Conservation (phyloP, 2,797 vertebrate genomes). For the Crocidura indochinensis region DNA sequence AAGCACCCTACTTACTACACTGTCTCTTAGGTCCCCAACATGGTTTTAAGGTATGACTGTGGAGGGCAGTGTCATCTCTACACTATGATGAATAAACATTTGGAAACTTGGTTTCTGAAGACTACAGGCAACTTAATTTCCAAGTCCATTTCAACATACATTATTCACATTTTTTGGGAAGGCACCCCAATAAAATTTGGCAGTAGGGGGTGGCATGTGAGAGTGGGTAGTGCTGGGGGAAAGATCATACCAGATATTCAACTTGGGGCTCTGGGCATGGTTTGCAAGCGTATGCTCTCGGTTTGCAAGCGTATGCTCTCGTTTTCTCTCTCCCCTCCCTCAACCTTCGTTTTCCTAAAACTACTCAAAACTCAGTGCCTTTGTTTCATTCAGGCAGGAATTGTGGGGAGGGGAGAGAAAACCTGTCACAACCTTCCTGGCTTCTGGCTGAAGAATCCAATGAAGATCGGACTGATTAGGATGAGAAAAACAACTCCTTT, state of each 20-base stretch:
- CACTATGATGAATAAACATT: not conserved
- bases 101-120: slow-evolving; percentile 40
- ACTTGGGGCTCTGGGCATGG: too few relatives aligned
- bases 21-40: too few relatives aligned
- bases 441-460: not conserved
- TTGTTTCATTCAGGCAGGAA: slow-evolving; percentile 12
- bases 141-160: not conserved
- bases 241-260: too few relatives aligned
- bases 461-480: not conserved
- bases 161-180: too few relatives aligned
- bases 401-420: not conserved
- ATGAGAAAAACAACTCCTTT: not conserved
- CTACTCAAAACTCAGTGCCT: not conserved
- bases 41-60: not conserved
- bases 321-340: not conserved
- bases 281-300: too few relatives aligned
- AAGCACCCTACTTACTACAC: too few relatives aligned
- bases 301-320: too few relatives aligned
- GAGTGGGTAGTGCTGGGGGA: too few relatives aligned
- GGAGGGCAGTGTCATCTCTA: not conserved
- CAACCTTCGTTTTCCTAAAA: not conserved
- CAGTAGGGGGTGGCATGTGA: too few relatives aligned
- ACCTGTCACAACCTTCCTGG: not conserved
- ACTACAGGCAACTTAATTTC: not conserved
- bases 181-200: too few relatives aligned